Conservation (phyloP, 2,888 invertebrate species). For the Epinotia bilunana region DNA sequence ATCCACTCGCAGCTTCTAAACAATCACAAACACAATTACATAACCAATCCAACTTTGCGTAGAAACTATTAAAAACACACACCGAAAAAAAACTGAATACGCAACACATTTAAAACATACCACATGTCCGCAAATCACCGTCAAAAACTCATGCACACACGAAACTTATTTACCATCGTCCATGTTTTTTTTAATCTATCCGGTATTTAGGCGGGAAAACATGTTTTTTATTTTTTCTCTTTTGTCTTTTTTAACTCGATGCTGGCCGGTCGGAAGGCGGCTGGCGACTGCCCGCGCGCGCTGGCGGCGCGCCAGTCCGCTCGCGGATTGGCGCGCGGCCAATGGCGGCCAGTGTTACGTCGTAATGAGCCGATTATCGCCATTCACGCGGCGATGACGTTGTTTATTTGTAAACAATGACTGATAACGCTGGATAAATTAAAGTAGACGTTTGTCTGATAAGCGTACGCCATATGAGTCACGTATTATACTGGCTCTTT, state of each 20-base stretch:
- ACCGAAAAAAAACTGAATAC: slow-evolving; percentile 56
- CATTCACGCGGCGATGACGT: slow-evolving; percentile 66
- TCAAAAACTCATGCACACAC: slow-evolving; percentile 60
- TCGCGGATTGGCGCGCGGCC: slow-evolving; percentile 65
- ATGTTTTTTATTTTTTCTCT: slow-evolving; percentile 59
- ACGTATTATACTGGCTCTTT: not conserved
- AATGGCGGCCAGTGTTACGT: slow-evolving; percentile 51
- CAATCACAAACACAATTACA: slow-evolving; percentile 64
- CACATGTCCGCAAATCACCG: slow-evolving; percentile 52
- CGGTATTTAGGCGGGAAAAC: slow-evolving; percentile 68
- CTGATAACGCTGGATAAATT: slow-evolving; percentile 55
- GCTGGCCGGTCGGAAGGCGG: slow-evolving; percentile 30
- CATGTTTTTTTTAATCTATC: slow-evolving; percentile 64
- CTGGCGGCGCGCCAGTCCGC: slow-evolving; percentile 11
- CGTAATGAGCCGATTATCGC: slow-evolving; percentile 52
- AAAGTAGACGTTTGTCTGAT: not conserved
- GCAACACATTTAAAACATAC: slow-evolving; percentile 51
- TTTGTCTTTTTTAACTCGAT: slow-evolving; percentile 51
- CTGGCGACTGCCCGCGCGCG: slow-evolving; percentile 56
- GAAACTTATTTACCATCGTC: slow-evolving; percentile 64
- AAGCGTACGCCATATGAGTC: slow-evolving; percentile 16
- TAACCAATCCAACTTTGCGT: slow-evolving; percentile 71
- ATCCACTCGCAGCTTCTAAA: slow-evolving; percentile 24
- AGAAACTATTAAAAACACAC: slow-evolving; percentile 50
- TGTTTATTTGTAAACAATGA: slow-evolving; percentile 78